Evolutionary conservation across 1,140 invertebrate genomes (phyloP), one percentile per base, ranked within the genome.

Genomic region (Ectropis grisescens): DNA sequence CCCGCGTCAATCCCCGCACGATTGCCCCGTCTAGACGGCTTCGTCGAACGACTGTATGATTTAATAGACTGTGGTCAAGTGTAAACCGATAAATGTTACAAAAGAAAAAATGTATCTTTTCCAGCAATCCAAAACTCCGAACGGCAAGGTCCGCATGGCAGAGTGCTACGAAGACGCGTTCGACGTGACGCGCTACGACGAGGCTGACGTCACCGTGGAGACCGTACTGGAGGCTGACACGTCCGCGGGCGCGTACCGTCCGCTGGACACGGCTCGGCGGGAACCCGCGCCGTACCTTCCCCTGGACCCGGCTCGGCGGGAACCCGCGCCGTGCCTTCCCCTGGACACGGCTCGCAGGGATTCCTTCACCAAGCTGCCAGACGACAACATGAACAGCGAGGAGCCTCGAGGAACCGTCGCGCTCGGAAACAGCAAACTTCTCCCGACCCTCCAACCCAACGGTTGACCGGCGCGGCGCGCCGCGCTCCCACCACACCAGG

Each of bases 321-420:
- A n/a, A n/a, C n/a, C n/a, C n/a, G n/a, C n/a, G n/a, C n/a, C n/a
- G n/a, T n/a, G n/a, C n/a, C n/a, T n/a, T n/a, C 57, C 60, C 3
- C 41, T 69, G 11, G 65, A 74, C n/a, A n/a, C n/a, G n/a, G n/a
- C n/a, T n/a, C n/a, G n/a, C n/a, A n/a, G n/a, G n/a, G n/a, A n/a
- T n/a, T 57, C 67, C 13, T 60, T 58, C 50, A 45, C 48, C 39
- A 79, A 75, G 34, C 54, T 75, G 2, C 74, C 69, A 2, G 71
- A 79, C 51, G 67, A 76, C 41, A 76, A 79, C 41, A 79, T 79
- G 74, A 79, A 79, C 57, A 69, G 57, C 2, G 59, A 75, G 33
- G 27, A 64, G 1, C 67, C 47, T n/a, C 24, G 55, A n/a, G 50
- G 49, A 24, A 37, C 41, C 10, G 55, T 59, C 38, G 33, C 37